Percentiles rank a stretch among this genome's conserved stretches.
Conservation (phyloP, 2,113 vertebrate species). For the Coturnix japonica region DNA sequence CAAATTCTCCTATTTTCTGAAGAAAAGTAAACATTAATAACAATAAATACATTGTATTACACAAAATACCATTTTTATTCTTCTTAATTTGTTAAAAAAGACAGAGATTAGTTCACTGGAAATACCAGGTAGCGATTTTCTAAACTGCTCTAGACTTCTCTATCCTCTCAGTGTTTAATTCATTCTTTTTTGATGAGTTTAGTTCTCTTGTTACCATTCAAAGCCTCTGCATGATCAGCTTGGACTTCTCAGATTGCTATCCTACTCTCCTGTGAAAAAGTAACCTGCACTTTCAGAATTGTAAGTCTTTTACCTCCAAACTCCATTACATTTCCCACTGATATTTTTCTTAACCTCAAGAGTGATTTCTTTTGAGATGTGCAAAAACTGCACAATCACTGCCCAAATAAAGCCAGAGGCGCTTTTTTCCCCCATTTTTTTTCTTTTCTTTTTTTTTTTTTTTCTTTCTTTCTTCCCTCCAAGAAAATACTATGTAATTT, state of each 20-base stretch:
- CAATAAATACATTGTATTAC: background rate
- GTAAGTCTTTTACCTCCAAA: conserved; percentile 24
- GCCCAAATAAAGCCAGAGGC: background rate
- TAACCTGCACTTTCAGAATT: conserved; percentile 3
- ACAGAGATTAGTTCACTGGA: background rate
- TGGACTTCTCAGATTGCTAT: conserved; percentile 40
- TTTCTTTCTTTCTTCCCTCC: background rate
- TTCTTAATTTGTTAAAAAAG: background rate
- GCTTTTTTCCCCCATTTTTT: background rate
- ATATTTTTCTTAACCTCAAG: conserved; percentile 30
- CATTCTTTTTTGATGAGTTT: background rate
- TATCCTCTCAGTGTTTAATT: background rate
- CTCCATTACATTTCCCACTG: background rate
- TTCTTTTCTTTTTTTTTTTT: background rate
- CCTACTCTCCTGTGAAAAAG: background rate
- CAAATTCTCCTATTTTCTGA: background rate
- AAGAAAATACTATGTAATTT: background rate
- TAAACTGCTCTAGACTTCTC: background rate
- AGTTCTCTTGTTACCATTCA: background rate
- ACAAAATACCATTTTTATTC: background rate
- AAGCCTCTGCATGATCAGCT: background rate
- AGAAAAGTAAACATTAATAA: background rate
- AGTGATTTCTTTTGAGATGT: conserved; percentile 36
- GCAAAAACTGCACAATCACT: background rate
- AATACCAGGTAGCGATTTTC: background rate